A percentile compares a stretch with the other conserved stretches of the same genome.
Evolutionary conservation across 1,140 invertebrate species (phyloP).

Genomic region (Drosophila bocqueti): DNA sequence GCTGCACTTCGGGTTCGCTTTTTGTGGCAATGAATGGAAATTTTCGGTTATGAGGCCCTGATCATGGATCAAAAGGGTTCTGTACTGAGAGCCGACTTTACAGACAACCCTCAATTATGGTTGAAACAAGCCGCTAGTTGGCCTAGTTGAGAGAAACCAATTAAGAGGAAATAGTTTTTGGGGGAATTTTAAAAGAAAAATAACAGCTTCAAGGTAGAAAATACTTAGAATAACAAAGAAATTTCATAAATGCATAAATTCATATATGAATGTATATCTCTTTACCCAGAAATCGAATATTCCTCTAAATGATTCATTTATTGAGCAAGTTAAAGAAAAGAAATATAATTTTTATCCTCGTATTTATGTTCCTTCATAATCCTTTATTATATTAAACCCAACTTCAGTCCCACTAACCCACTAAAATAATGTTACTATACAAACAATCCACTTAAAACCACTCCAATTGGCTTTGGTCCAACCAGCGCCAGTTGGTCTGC

Average conservation of each 20-base stretch:
- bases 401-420: constrained; percentile 10
- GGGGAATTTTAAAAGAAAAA: not conserved
- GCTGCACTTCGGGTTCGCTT: constrained; percentile 23
- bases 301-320: not conserved
- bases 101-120: constrained; percentile 35
- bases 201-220: not conserved
- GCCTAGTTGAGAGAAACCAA: constrained; percentile 52
- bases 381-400: not conserved
- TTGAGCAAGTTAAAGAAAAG: not conserved
- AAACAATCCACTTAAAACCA: constrained; percentile 22
- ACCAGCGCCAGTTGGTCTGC: constrained; percentile 44
- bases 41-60: constrained; percentile 32
- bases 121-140: constrained; percentile 56
- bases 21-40: constrained; percentile 41
- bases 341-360: not conserved
- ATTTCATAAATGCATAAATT: not conserved
- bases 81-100: not conserved
- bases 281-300: too few relatives aligned
- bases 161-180: constrained; percentile 4
- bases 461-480: constrained; percentile 16
- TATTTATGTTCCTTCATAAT: constrained; percentile 1
- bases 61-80: constrained; percentile 63
- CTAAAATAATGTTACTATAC: not conserved
- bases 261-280: not conserved
- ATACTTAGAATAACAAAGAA: not conserved